These are phyloP conservation scores for Cassiopea xamachana DNA, from an alignment of 30 jellyfish, hydroid and myxozoan species.

Conservation along the genomic window DNA sequence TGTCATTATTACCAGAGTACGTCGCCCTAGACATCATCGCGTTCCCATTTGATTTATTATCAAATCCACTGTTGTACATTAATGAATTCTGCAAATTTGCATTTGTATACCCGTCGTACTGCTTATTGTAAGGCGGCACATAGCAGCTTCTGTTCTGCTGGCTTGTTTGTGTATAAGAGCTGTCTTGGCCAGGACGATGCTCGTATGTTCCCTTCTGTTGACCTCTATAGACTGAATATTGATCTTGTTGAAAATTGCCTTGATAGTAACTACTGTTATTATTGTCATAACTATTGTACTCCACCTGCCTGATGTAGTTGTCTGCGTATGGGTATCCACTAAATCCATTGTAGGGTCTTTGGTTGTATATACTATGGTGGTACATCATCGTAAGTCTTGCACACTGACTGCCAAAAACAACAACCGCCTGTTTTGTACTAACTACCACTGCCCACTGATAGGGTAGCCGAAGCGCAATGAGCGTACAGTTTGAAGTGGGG, in stretches of 20 bases:
- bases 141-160: constrained; percentile 56
- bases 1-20: constrained; percentile 52
- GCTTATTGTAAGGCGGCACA: constrained; percentile 28
- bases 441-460: constrained; percentile 75
- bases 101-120: constrained; percentile 37
- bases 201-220: constrained; percentile 61
- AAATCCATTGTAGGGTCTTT: constrained; percentile 44
- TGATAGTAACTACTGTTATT: constrained; percentile 49
- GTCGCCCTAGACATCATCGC: constrained; percentile 51
- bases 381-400: constrained; percentile 44
- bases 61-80: constrained; percentile 44
- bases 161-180: constrained; percentile 8
- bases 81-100: constrained; percentile 38
- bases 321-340: constrained; percentile 53
- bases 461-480: constrained; percentile 54
- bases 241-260: constrained; percentile 49
- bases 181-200: constrained; percentile 50
- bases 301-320: constrained; percentile 44
- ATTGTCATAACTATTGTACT: constrained; percentile 16
- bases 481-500: constrained; percentile 64
- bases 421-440: constrained; percentile 50
- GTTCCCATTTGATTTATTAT: constrained; percentile 61
- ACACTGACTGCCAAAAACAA: constrained; percentile 52
- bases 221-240: constrained; percentile 37
- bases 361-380: constrained; percentile 62